Evolutionary conservation across 2,888 invertebrate species (phyloP), one percentile per base, ranked within the genome.

Genomic region (Hecatera dysodea): DNA sequence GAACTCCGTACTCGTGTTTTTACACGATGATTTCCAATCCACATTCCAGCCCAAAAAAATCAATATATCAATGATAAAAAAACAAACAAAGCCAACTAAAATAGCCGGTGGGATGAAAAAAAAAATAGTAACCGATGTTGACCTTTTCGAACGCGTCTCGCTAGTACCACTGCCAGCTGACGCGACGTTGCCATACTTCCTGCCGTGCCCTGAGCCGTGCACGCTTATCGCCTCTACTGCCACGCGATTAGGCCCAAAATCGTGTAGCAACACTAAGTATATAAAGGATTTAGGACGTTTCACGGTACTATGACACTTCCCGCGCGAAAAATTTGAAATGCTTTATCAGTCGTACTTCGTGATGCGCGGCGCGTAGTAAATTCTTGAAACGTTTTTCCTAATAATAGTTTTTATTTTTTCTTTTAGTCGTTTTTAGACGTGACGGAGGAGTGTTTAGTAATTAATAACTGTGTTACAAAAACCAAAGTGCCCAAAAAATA

Each of bases 291-390:
- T 96, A 92, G 88, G 93, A 90, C 93, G 90, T 95, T 95, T 86
- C 88, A 90, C 90, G 90, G 87, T 88, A 89, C 88, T 89, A 88
- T 87, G 90, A 88, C 89, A 90, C 93, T 94, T 95, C 93, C 94
- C 95, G 95, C 96, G 95, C 96, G 96, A 96, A 96, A 95, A 96
- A 95, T 96, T 95, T 93, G 95, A 95, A 95, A 93, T 93, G 91
- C 89, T 93, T 96, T 96, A 96, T 96, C 96, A 95, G 94, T 94
- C 90, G 91, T 89, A 87, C 85, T 88, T 65, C 82, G 88, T 83
- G 89, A 87, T 86, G 89, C 87, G 87, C 80, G 82, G 77, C 85
- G 87, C 80, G 78, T 87, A 86, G 90, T 88, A 83, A 87, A 84
- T 89, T 90, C 88, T 84, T 82, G 77, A 81, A 80, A 71, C 75